Evolutionary conservation across 2,797 vertebrate species (phyloP).

Genomic region (Notoglanidium macrostoma): DNA sequence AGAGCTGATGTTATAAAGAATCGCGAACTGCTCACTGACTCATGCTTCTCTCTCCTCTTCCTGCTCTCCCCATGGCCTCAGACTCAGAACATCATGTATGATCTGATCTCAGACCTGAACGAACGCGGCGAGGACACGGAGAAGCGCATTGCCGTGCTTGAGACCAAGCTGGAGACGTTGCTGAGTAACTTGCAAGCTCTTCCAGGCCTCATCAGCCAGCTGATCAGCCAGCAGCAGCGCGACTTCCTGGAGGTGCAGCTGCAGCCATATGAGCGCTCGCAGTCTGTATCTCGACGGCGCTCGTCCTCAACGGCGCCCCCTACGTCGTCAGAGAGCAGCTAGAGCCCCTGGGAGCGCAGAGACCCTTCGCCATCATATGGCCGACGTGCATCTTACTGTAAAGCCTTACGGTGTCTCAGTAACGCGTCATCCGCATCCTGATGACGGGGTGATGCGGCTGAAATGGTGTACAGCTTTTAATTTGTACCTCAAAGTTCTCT

Average conservation of each 20-base stretch:
- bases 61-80: conserved; percentile 62
- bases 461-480: conserved; percentile 69
- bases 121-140: conserved; percentile 98
- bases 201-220: conserved; percentile 96
- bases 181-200: conserved; percentile 95
- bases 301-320: conserved; percentile 96
- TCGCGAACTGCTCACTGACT: conserved; percentile 7
- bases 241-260: conserved; percentile 94
- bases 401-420: conserved; percentile 98
- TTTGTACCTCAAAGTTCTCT: conserved; percentile 80
- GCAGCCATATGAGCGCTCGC: conserved; percentile 90
- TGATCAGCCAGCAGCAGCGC: conserved; percentile 94
- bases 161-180: conserved; percentile 95
- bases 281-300: conserved; percentile 90
- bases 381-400: conserved; percentile 99
- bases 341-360: conserved; percentile 78
- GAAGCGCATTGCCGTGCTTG: conserved; percentile 95
- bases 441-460: conserved; percentile 80
- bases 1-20: neutral
- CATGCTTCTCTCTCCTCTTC: conserved; percentile 30
- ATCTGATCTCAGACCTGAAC: conserved; percentile 98
- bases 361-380: conserved; percentile 99
- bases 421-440: conserved; percentile 96
- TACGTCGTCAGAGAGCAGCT: conserved; percentile 99
- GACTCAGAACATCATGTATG: conserved; percentile 99